A percentile compares a stretch with the other conserved stretches of the same genome.
Evolutionary conservation across 1,140 invertebrate genomes (phyloP).

Genomic region (Zaprionus gabonicus): DNA sequence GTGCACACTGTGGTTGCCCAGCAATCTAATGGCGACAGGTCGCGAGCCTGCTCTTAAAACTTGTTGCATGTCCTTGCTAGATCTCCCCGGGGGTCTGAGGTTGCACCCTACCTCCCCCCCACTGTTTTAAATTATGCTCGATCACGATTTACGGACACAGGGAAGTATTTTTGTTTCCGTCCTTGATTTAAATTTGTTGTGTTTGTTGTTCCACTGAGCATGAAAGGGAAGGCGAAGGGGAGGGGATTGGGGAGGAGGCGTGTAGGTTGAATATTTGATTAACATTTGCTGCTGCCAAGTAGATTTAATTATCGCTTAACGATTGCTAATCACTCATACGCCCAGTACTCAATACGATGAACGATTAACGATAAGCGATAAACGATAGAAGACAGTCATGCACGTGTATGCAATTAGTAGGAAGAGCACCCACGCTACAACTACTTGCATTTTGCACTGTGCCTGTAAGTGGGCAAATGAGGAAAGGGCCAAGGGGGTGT

Average conservation of each 20-base stretch:
- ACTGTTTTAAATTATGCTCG: conserved; percentile 39
- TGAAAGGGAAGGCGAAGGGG: neutral
- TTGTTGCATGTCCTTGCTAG: conserved; percentile 28
- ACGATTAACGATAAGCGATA: neutral
- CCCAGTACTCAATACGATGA: neutral
- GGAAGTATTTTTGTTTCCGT: conserved; percentile 16
- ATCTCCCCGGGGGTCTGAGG: neutral
- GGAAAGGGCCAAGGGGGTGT: neutral
- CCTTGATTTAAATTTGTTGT: conserved; percentile 39
- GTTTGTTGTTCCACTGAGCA: neutral
- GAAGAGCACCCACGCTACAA: neutral
- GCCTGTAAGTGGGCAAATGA: neutral
- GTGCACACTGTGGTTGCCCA: neutral
- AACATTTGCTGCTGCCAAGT: neutral
- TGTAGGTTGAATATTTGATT: conserved; percentile 7
- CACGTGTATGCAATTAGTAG: conserved; percentile 22
- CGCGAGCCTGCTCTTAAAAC: conserved; percentile 1
- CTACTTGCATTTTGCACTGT: neutral
- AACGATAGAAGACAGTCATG: conserved; percentile 1
- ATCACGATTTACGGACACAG: conserved; percentile 28
- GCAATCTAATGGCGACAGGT: neutral
- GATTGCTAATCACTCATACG: conserved; percentile 3
- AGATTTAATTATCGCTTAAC: conserved; percentile 5
- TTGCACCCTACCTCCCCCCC: neutral
- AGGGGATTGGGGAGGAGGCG: neutral